phyloP scores from a whole-genome alignment of 30 jellyfish, hydroid and myxozoan genomes.

The Aurelia sp. region DNA sequence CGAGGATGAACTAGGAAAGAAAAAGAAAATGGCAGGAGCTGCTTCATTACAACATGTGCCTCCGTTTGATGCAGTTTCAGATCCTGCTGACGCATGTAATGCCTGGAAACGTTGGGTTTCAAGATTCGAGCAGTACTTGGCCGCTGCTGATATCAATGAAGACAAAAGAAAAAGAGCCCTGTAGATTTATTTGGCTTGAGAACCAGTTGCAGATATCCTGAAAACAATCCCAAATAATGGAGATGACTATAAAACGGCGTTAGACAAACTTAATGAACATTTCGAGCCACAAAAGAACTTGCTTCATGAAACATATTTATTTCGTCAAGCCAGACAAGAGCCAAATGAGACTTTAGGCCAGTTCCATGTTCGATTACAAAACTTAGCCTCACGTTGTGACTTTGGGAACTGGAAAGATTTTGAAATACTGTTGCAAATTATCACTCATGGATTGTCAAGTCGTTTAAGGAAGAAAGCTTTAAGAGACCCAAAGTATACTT shows the following conservation, averaged over 20 bases:
- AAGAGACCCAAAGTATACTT: too few relatives aligned
- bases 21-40: slow-evolving; percentile 9
- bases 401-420: too few relatives aligned
- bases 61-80: slow-evolving; percentile 12
- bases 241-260: too few relatives aligned
- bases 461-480: too few relatives aligned
- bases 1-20: neutral
- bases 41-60: slow-evolving; percentile 11
- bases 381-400: slow-evolving; percentile 23
- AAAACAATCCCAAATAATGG: too few relatives aligned
- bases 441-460: too few relatives aligned
- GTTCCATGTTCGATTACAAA: slow-evolving; percentile 32
- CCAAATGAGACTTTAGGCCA: too few relatives aligned
- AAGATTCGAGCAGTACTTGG: slow-evolving; percentile 40
- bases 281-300: too few relatives aligned
- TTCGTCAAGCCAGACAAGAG: too few relatives aligned
- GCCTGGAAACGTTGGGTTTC: slow-evolving; percentile 45
- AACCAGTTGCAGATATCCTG: slow-evolving; percentile 49
- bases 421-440: too few relatives aligned
- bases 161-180: slow-evolving; percentile 34
- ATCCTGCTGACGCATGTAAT: neutral
- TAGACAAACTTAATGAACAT: too few relatives aligned
- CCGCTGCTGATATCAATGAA: slow-evolving; percentile 36
- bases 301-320: too few relatives aligned
- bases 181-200: slow-evolving; percentile 30